phyloP scores from a whole-genome alignment of 2,113 vertebrate genomes.

The Poicephalus meyeri region DNA sequence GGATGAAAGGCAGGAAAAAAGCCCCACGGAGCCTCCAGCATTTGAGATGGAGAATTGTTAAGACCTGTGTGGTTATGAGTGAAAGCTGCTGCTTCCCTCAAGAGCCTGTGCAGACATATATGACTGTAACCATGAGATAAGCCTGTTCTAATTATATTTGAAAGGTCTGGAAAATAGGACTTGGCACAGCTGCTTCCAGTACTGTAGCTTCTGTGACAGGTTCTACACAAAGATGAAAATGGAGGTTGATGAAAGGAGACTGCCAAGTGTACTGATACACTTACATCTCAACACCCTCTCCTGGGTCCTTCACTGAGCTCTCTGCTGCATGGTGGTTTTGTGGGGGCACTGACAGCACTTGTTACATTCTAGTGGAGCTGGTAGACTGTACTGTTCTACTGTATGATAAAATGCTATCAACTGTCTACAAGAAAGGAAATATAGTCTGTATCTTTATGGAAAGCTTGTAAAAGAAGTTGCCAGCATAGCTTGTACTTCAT shows the following conservation, averaged over 20 bases:
- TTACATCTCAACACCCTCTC: neutral
- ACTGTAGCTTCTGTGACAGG: neutral
- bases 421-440: neutral
- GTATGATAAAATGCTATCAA: neutral
- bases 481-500: neutral
- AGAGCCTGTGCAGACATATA: neutral
- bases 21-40: neutral
- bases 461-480: neutral
- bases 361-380: neutral
- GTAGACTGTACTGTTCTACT: neutral
- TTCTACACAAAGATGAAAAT: neutral
- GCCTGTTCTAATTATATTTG: neutral
- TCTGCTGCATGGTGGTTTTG: neutral
- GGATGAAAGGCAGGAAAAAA: neutral
- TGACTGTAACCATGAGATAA: neutral
- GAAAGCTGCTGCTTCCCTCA: neutral
- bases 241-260: neutral
- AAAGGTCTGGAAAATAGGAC: neutral
- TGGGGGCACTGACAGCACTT: neutral
- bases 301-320: neutral
- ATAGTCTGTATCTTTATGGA: neutral
- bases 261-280: neutral
- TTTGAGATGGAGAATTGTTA: accelerated
- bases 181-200: neutral
- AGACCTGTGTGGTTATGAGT: neutral